phyloP scores from a whole-genome alignment of 2,113 vertebrate species.

The Otocyon megalotis region DNA sequence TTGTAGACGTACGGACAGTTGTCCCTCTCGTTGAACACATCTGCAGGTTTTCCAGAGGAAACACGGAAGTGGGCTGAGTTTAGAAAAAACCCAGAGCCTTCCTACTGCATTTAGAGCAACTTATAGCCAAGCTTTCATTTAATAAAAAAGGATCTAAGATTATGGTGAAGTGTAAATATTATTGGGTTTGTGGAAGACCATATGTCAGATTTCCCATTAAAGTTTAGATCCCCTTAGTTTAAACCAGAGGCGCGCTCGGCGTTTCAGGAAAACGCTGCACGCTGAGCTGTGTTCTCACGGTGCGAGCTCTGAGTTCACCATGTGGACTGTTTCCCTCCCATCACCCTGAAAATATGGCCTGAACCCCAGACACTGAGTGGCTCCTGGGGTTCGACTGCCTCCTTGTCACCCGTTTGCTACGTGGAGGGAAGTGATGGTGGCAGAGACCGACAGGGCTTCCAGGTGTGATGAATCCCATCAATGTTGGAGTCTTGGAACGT shows the following conservation, averaged over 20 bases:
- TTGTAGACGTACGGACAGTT: constrained; percentile 98
- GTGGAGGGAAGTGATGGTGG: background rate
- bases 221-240: background rate
- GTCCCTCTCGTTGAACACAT: constrained; percentile 95
- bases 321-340: fast-evolving
- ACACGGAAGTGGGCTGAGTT: fast-evolving
- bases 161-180: fast-evolving
- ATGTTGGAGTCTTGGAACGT: fast-evolving
- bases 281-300: fast-evolving
- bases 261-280: fast-evolving
- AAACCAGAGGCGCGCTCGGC: background rate
- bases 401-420: background rate
- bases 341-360: fast-evolving
- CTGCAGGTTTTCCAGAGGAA: constrained; percentile 81
- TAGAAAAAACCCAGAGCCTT: fast-evolving
- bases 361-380: fast-evolving
- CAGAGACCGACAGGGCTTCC: background rate
- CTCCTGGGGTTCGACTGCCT: fast-evolving
- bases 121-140: fast-evolving
- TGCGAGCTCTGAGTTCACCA: fast-evolving
- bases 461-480: fast-evolving
- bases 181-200: fast-evolving
- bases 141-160: background rate
- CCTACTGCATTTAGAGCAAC: fast-evolving
- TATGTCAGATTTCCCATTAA: background rate